phyloP scores from a whole-genome alignment of 2,113 vertebrate genomes.

The Plecturocebus donacophilus region DNA sequence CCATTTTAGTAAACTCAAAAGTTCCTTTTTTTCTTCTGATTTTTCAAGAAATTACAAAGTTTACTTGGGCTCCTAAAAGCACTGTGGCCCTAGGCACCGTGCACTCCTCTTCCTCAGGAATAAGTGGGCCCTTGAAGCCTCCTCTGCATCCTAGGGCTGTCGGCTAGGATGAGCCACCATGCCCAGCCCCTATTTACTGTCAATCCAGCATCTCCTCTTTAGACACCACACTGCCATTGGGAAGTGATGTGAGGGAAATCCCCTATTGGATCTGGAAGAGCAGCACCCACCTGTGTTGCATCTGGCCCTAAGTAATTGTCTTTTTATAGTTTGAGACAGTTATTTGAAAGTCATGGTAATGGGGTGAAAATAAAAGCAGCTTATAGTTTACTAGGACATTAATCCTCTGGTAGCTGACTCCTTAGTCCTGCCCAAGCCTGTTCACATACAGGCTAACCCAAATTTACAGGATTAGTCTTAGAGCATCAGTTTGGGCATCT shows the following conservation, averaged over 20 bases:
- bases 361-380: slow-evolving; percentile 67
- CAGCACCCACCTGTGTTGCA: neutral
- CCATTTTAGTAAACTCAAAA: neutral
- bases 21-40: neutral
- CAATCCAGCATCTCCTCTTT: neutral
- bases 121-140: neutral
- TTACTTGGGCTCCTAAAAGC: neutral
- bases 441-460: neutral
- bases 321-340: slow-evolving; percentile 67
- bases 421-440: neutral
- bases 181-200: neutral
- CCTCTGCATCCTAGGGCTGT: neutral
- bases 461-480: neutral
- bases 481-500: neutral
- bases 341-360: slow-evolving; percentile 71
- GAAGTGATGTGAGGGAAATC: neutral
- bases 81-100: neutral
- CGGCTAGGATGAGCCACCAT: neutral
- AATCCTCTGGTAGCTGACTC: neutral
- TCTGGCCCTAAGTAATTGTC: slow-evolving; percentile 60
- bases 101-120: neutral
- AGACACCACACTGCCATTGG: neutral
- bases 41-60: slow-evolving; percentile 38
- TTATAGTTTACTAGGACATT: slow-evolving; percentile 67
- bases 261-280: neutral